These are phyloP conservation scores for Enteromius argenteus DNA, from an alignment of 2,797 vertebrate species.

Conservation along the genomic window DNA sequence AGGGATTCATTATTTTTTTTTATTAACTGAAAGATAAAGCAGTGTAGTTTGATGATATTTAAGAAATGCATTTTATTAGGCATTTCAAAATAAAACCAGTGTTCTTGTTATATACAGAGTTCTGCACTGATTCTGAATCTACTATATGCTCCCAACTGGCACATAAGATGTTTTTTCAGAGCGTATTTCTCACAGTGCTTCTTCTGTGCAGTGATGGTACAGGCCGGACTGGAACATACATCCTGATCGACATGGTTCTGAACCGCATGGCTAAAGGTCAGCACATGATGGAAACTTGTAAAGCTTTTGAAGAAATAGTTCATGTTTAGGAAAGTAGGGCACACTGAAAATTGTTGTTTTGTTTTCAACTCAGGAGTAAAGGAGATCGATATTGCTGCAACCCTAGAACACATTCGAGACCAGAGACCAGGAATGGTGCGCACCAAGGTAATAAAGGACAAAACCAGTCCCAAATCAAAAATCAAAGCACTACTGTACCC, in stretches of 20 bases:
- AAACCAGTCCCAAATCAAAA: neutral
- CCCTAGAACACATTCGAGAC: conserved; percentile 93
- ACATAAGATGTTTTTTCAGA: neutral
- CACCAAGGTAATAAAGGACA: conserved; percentile 84
- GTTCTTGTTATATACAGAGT: neutral
- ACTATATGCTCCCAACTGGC: neutral
- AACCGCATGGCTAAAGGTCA: conserved; percentile 97
- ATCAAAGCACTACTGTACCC: conserved; percentile 7
- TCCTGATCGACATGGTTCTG: conserved; percentile 95
- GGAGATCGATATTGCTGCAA: conserved; percentile 96
- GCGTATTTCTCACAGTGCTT: neutral
- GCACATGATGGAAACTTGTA: neutral
- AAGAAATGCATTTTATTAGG: neutral
- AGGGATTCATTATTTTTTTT: neutral
- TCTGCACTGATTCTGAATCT: neutral
- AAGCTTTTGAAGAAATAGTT: neutral
- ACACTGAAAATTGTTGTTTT: neutral
- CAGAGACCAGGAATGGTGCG: conserved; percentile 94
- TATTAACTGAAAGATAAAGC: neutral
- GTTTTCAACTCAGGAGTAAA: conserved; percentile 86
- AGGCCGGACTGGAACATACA: conserved; percentile 92
- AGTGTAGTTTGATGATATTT: neutral
- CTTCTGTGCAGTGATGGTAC: conserved; percentile 86
- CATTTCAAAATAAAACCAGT: neutral
- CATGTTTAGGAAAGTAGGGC: neutral